Percentiles rank a stretch among this genome's conserved stretches.
These are phyloP conservation scores for Triplophysa tibetana DNA, from an alignment of 2,113 vertebrate species.

Conservation along the genomic window DNA sequence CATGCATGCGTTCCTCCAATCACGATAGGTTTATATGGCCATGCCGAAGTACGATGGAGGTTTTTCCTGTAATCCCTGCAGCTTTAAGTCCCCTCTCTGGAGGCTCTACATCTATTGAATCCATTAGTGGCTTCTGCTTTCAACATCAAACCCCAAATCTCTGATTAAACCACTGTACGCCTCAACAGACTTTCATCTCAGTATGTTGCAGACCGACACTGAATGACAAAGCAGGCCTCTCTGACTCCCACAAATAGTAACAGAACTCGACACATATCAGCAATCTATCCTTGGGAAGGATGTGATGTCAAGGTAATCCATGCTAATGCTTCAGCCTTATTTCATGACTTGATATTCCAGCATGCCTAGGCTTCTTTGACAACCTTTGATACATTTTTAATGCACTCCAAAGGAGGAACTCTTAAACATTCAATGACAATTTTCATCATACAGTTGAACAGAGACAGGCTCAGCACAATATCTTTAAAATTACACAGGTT, in stretches of 20 bases:
- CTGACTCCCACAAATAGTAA: constrained; percentile 34
- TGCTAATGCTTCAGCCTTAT: not conserved
- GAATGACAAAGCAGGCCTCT: constrained; percentile 32
- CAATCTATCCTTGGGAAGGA: constrained; percentile 19
- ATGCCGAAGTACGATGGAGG: constrained; percentile 34
- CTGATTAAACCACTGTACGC: constrained; percentile 48
- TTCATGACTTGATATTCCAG: not conserved
- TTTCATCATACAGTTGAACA: not conserved
- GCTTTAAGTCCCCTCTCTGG: constrained; percentile 36
- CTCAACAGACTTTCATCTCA: constrained; percentile 41
- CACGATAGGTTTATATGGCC: constrained; percentile 24
- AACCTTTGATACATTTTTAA: constrained; percentile 20
- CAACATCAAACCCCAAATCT: constrained; percentile 50
- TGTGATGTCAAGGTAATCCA: constrained; percentile 4
- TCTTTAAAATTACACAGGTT: not conserved
- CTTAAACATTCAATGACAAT: constrained; percentile 1
- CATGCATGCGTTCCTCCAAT: constrained; percentile 25
- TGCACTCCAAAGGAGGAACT: not conserved
- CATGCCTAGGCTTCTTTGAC: not conserved
- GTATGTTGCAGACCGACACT: constrained; percentile 4
- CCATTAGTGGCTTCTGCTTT: constrained; percentile 51
- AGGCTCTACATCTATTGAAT: constrained; percentile 44
- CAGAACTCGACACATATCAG: constrained; percentile 11
- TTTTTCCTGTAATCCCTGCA: constrained; percentile 45
- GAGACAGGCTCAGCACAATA: not conserved